Conservation (phyloP, 2,888 invertebrate genomes). For the Cetonia aurata region DNA sequence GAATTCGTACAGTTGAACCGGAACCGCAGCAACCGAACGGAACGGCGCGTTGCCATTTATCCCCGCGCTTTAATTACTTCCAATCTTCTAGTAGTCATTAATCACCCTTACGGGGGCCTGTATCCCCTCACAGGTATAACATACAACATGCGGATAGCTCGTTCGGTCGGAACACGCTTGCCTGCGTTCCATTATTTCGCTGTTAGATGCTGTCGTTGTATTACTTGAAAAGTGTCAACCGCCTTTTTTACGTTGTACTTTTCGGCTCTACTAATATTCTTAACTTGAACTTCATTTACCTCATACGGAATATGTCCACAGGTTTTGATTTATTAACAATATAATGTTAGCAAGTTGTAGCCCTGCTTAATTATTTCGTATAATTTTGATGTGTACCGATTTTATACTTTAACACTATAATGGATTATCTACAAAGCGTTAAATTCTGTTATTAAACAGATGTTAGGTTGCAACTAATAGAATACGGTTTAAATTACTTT, state of each 20-base stretch:
- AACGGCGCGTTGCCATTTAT: constrained; percentile 67
- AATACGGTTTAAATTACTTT: too few relatives aligned
- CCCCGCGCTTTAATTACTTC: constrained; percentile 68
- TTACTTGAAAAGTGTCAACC: constrained; percentile 32
- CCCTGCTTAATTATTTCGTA: too few relatives aligned
- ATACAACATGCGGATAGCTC: constrained; percentile 44
- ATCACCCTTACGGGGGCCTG: constrained; percentile 60
- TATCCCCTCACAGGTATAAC: constrained; percentile 44
- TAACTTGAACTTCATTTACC: too few relatives aligned
- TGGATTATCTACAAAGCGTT: too few relatives aligned
- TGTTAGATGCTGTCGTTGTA: constrained; percentile 28
- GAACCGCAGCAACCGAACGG: constrained; percentile 66
- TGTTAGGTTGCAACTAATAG: too few relatives aligned
- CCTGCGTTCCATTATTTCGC: constrained; percentile 35
- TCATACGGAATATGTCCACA: too few relatives aligned
- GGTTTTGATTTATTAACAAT: too few relatives aligned
- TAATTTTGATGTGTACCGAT: too few relatives aligned
- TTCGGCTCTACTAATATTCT: neutral
- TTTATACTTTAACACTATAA: too few relatives aligned
- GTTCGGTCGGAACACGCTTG: constrained; percentile 27
- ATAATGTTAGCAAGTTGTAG: too few relatives aligned
- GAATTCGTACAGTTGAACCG: constrained; percentile 58
- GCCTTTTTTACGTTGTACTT: constrained; percentile 2
- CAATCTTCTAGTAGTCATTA: constrained; percentile 68
- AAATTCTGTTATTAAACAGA: too few relatives aligned